phyloP scores from a whole-genome alignment of 2,888 invertebrate genomes.

The Eumerus sabulonum region DNA sequence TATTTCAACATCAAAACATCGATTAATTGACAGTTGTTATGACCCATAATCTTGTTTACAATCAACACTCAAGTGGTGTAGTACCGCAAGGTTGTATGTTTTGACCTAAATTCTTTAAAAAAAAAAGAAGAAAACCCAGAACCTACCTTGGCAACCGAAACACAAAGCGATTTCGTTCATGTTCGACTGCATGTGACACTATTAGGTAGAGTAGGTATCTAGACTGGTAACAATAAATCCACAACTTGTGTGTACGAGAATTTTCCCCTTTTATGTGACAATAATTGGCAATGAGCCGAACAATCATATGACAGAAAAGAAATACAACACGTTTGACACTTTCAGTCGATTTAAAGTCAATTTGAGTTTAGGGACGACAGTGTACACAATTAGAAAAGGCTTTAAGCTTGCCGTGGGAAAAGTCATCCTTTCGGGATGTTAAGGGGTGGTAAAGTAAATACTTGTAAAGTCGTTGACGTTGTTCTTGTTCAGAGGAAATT shows the following conservation, averaged over 20 bases:
- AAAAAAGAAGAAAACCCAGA: too few species aligned
- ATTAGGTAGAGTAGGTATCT: background rate
- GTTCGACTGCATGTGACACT: background rate
- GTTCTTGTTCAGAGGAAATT: conserved; percentile 9
- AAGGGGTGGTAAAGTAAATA: conserved; percentile 13
- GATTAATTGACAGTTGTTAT: conserved; percentile 6
- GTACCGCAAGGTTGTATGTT: background rate
- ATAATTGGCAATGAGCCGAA: background rate
- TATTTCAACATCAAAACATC: background rate
- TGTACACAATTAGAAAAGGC: background rate
- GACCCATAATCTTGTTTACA: too few species aligned
- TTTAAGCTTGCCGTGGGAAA: background rate
- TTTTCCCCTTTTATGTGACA: too few species aligned
- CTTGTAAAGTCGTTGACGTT: conserved; percentile 32
- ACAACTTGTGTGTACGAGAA: too few species aligned
- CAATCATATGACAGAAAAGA: conserved; percentile 4
- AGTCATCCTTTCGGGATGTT: background rate
- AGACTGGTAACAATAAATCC: background rate
- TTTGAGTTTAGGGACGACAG: background rate
- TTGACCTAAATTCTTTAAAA: background rate
- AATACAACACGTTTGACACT: too few species aligned
- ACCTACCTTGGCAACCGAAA: too few species aligned
- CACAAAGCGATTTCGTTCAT: too few species aligned
- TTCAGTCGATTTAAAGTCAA: background rate
- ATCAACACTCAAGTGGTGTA: too few species aligned